Evolutionary conservation across 2,113 vertebrate genomes (phyloP).

Genomic region (Martes martes): DNA sequence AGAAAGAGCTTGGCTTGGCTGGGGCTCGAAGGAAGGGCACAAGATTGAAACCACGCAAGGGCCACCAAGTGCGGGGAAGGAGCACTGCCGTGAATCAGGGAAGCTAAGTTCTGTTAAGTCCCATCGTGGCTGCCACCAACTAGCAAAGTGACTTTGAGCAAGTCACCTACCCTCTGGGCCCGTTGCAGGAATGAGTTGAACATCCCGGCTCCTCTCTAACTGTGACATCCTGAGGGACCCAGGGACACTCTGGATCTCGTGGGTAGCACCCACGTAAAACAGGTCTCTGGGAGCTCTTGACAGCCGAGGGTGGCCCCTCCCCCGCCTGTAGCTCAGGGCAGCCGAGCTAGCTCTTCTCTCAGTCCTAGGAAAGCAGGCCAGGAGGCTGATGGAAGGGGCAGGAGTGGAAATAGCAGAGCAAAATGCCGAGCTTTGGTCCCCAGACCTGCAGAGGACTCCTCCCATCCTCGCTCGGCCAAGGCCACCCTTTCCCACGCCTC

Average conservation of each 20-base stretch:
- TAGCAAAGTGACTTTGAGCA: not conserved
- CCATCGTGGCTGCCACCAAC: not conserved
- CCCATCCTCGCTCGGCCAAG: not conserved
- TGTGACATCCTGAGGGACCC: not conserved
- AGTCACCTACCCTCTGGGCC: not conserved
- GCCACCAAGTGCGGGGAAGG: not conserved
- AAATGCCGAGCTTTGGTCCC: not conserved
- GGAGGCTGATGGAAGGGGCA: not conserved
- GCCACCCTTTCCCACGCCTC: not conserved
- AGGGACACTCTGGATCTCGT: not conserved
- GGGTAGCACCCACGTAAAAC: not conserved
- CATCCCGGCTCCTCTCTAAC: not conserved
- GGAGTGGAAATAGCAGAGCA: not conserved
- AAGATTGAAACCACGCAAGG: accelerated
- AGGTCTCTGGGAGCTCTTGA: not conserved
- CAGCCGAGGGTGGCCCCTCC: not conserved
- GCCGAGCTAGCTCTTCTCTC: not conserved
- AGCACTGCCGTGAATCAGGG: not conserved
- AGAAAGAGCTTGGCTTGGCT: not conserved
- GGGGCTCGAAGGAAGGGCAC: not conserved
- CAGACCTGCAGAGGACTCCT: not conserved
- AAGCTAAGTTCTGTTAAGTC: not conserved
- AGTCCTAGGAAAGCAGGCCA: not conserved
- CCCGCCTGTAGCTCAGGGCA: not conserved
- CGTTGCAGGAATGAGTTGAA: not conserved